Evolutionary conservation across 2,797 vertebrate genomes (phyloP), one percentile per base, ranked within the genome.

Genomic region (Macrochelys suwanniensis): DNA sequence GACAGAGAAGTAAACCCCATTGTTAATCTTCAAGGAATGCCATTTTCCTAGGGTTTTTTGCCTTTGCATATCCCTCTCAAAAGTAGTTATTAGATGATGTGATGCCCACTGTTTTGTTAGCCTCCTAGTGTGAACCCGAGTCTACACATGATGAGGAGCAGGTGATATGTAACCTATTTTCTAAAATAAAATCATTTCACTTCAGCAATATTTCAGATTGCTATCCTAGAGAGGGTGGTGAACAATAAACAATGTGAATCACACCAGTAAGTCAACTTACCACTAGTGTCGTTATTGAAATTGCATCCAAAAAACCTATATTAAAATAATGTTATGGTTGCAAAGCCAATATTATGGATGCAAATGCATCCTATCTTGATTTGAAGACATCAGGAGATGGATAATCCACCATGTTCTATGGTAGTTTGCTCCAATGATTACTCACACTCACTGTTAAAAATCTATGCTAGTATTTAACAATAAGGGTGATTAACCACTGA

Each of bases 1-100:
- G 68, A 74, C 2, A 7, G 57, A n/a, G 42, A 68, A 37, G n/a
- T 45, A 78, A 45, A 79, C 37, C 2, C 80, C 45, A 17, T 42
- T 37, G 5, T 19, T 91, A 59, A 23, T 82, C 80, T 89, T 53
- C 25, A 51, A 59, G 15, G 16, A 49, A 85, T 2, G 90, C 25
- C n/a, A n/a, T 87, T 37, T 84, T 84, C 74, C 71, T 90, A 74
- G 19, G 53, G 26, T 94, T 94, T n/a, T n/a, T 61, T 31, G 57
- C 28, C 45, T 81, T 87, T 87, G 59, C 2, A 0, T 0, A 0
- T 0, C 0, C 19, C 84, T 2, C 26, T 86, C 47, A 1, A 2
- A 89, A 68, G 7, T 57, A 19, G 57, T 86, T 80, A 54, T 87
- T 17, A 0, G 10, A 57, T 4, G 59, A 33, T 57, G 11, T 42